Evolutionary conservation across 2,797 vertebrate genomes (phyloP).

Genomic region (Crax fasciolata): DNA sequence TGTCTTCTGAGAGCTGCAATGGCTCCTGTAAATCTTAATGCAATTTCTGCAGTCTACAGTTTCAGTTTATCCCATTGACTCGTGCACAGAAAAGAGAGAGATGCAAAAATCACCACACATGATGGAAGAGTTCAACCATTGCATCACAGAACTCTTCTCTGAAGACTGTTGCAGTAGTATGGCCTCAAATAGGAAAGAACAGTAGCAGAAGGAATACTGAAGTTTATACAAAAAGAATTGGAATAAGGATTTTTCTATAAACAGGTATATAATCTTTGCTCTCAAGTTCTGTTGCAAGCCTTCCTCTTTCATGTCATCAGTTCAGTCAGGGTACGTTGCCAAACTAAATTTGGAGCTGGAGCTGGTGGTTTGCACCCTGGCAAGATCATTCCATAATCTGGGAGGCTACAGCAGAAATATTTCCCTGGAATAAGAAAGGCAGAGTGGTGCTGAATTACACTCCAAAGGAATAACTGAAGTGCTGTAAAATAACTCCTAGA

Average conservation of each 20-base stretch:
- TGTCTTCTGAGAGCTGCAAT: slow-evolving; percentile 22
- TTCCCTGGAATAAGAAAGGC: neutral
- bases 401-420: neutral
- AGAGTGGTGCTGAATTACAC: neutral
- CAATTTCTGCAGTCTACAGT: neutral
- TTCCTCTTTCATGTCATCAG: neutral
- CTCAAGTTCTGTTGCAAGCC: neutral
- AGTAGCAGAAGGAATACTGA: neutral
- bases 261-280: neutral
- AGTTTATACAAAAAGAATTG: neutral
- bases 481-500: neutral
- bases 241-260: neutral
- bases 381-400: neutral
- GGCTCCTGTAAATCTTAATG: slow-evolving; percentile 11
- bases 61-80: neutral
- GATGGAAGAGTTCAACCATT: neutral
- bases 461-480: neutral
- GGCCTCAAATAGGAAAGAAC: neutral
- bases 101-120: neutral
- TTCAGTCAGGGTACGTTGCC: neutral
- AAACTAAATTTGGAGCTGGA: neutral
- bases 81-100: neutral
- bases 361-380: neutral
- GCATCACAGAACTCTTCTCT: neutral
- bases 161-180: neutral